Conservation (phyloP, 2,888 invertebrate species). For the Brachycybe producta region DNA sequence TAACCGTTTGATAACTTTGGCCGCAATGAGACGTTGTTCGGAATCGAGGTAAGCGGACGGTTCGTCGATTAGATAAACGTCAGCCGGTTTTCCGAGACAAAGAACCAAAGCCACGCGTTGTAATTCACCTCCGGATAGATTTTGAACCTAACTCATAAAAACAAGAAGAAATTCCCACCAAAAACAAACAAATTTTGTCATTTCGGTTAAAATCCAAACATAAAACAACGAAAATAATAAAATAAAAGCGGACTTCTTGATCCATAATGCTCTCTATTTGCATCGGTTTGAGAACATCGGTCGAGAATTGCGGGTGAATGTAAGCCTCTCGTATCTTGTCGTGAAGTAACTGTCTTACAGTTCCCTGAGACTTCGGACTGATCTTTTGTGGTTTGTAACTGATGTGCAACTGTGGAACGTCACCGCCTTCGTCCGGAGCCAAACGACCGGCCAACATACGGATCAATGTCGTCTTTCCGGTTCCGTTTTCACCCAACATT, state of each 20-base stretch:
- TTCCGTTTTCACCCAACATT: constrained; percentile 89
- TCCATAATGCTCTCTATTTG: constrained; percentile 95
- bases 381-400: constrained; percentile 99
- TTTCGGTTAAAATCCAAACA: background rate
- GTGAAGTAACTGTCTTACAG: constrained; percentile 81
- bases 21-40: constrained; percentile 98
- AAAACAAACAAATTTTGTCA: background rate
- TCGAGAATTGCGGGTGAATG: constrained; percentile 91
- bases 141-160: constrained; percentile 47
- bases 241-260: constrained; percentile 59
- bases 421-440: constrained; percentile 71
- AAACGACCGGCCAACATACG: constrained; percentile 94
- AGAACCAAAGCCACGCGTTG: constrained; percentile 92
- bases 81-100: constrained; percentile 95
- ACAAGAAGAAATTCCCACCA: background rate
- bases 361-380: constrained; percentile 88
- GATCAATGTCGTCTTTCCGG: constrained; percentile 98
- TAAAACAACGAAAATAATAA: background rate
- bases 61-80: constrained; percentile 97
- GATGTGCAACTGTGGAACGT: constrained; percentile 81
- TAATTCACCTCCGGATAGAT: constrained; percentile 97
- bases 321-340: constrained; percentile 97
- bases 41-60: constrained; percentile 98
- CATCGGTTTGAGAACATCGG: constrained; percentile 97
- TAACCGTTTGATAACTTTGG: constrained; percentile 94